phyloP scores from a whole-genome alignment of 2,888 invertebrate species.

The Rhagium mordax region DNA sequence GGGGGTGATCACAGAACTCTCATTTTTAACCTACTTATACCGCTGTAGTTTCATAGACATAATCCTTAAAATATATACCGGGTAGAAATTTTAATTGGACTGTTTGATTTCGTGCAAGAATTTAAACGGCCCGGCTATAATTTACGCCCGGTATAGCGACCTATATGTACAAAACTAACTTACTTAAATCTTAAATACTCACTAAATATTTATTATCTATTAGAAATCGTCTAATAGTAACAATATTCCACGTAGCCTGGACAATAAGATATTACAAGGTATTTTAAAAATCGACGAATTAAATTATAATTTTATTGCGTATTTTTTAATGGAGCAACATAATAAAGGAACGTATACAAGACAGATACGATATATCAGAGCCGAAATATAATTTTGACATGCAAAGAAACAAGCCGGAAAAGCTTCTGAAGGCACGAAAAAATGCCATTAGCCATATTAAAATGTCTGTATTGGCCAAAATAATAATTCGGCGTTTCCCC shows the following conservation, averaged over 20 bases:
- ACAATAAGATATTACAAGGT: not conserved
- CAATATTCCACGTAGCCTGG: slow-evolving; percentile 1
- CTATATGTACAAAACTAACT: not conserved
- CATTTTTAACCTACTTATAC: too few relatives aligned
- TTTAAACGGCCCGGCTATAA: too few relatives aligned
- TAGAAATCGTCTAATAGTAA: slow-evolving; percentile 22
- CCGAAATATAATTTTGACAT: not conserved
- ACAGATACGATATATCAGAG: not conserved
- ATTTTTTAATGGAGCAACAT: not conserved
- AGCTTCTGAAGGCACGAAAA: not conserved
- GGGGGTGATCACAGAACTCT: too few relatives aligned
- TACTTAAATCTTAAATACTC: not conserved
- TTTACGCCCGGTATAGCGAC: too few relatives aligned
- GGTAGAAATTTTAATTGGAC: too few relatives aligned
- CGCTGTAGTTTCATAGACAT: too few relatives aligned
- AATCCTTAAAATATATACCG: too few relatives aligned
- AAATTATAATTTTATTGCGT: too few relatives aligned
- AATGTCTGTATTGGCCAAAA: not conserved
- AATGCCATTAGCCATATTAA: not conserved
- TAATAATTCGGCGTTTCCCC: not conserved
- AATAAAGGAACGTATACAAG: not conserved
- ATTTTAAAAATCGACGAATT: too few relatives aligned
- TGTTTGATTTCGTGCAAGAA: too few relatives aligned
- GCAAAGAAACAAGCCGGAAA: not conserved
- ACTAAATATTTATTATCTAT: slow-evolving; percentile 18